Percentiles rank a stretch among this genome's conserved stretches.
Evolutionary conservation across 2,797 vertebrate species (phyloP).

Genomic region (Melanotaenia pygmaea): DNA sequence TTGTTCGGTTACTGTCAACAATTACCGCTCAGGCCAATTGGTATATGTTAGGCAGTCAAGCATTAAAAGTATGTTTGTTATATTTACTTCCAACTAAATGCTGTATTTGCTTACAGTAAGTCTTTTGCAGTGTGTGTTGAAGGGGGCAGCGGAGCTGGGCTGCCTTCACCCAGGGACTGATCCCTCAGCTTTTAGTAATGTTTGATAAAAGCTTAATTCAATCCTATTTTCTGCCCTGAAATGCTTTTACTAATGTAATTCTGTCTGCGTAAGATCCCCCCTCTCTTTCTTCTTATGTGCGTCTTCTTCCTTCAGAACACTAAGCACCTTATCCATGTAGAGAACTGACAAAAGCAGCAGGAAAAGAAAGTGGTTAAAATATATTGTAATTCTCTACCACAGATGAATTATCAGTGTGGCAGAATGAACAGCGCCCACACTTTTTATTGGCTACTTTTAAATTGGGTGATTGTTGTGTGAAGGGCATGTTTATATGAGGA

Average conservation of each 20-base stretch:
- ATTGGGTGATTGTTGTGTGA: not conserved
- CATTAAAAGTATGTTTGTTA: slow-evolving; percentile 1
- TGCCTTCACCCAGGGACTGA: slow-evolving; percentile 56
- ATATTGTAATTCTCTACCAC: slow-evolving; percentile 81
- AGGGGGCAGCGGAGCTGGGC: slow-evolving; percentile 38
- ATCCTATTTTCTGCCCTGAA: slow-evolving; percentile 86
- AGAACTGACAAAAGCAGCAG: slow-evolving; percentile 78
- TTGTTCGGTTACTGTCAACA: not conserved
- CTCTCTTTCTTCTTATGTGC: slow-evolving; percentile 13
- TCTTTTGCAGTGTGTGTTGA: slow-evolving; percentile 30
- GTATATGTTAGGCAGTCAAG: slow-evolving; percentile 5
- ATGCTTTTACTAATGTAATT: slow-evolving; percentile 85
- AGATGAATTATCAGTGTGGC: slow-evolving; percentile 80
- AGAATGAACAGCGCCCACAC: slow-evolving; percentile 32
- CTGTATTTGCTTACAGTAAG: slow-evolving; percentile 15
- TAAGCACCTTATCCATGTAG: slow-evolving; percentile 82
- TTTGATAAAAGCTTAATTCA: slow-evolving; percentile 88
- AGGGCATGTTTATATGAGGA: not conserved
- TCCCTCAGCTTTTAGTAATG: slow-evolving; percentile 71
- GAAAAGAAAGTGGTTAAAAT: slow-evolving; percentile 73
- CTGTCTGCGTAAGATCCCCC: slow-evolving; percentile 49
- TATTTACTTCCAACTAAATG: slow-evolving; percentile 9
- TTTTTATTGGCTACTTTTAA: slow-evolving; percentile 30
- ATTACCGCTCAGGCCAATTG: slow-evolving; percentile 22
- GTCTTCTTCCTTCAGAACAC: slow-evolving; percentile 66